Base-by-base conservation (phyloP, 92 coral and sea anemone genomes). In the Parazoanthus atlanticus region DNA sequence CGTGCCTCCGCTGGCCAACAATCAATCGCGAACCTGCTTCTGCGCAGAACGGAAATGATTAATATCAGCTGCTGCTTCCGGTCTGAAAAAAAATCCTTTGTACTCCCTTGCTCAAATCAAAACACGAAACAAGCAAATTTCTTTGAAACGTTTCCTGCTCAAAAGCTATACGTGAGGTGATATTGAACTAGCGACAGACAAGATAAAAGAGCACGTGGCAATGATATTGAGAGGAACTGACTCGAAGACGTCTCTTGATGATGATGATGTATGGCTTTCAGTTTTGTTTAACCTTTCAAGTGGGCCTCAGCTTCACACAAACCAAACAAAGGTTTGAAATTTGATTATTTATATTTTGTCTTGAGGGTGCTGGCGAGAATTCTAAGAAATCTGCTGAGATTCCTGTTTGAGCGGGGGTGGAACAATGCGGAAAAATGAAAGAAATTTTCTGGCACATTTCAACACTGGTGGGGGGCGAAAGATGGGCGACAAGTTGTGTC, bases 1-100 rank as follows among this genome's bases (percentile, higher is more conserved):
- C 43, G 43, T 32, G 46, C 40, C 3, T 38, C 87, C 87, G 87
- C 87, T 84, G 87, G 86, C 47, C 87, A 84, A 46, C 64, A 49
- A 58, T 5, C 64, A 32, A 58, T 12, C 32, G 61, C 46, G n/a
- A 33, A 46, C 8, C 78, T 84, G 87, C 76, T 84, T 71, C 87
- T 84, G 87, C 87, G 87, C 87, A 84, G 29, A 84, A 84, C 87
- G 87, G 87, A 84, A 84, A 47, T 65, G 78, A 84, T 84, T 84
- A 70, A 82, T 70, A 84, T 84, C 87, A 84, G 78, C 87, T 84
- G 87, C 87, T 84, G 87, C 28, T 84, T 84, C 87, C 87, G 78
- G 87, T 84, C 78, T 69, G 40, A 25, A 6, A 82, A 34, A n/a
- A 82, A 67, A 28, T 82, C 87, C 65, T 70, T 84, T 84, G 87